Conservation (phyloP, 2,888 invertebrate genomes). For the Empis stercorea region DNA sequence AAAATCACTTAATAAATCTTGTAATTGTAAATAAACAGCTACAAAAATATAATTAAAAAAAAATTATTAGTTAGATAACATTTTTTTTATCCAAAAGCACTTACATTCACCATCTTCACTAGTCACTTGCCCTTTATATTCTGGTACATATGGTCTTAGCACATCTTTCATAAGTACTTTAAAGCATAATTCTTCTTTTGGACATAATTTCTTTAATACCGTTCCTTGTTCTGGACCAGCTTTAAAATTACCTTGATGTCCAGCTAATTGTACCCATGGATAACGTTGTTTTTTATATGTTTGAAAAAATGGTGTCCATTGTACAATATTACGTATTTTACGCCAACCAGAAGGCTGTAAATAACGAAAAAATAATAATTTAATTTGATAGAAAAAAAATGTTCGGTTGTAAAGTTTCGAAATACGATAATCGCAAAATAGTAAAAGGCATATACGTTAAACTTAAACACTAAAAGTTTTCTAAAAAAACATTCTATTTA, state of each 20-base stretch:
- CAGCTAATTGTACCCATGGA: conserved; percentile 93
- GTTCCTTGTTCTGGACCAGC: conserved; percentile 89
- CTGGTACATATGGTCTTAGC: conserved; percentile 79
- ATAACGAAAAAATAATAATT: not conserved
- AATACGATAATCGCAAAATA: too few species aligned
- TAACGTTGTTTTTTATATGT: conserved; percentile 91
- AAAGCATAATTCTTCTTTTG: conserved; percentile 80
- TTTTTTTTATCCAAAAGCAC: conserved; percentile 16
- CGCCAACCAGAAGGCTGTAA: conserved; percentile 87
- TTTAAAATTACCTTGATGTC: conserved; percentile 91
- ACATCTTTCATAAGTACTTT: conserved; percentile 72
- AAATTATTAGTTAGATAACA: conserved; percentile 16
- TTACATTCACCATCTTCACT: conserved; percentile 67
- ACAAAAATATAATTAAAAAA: conserved; percentile 12
- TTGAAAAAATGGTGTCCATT: conserved; percentile 95
- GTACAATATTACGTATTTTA: conserved; percentile 84
- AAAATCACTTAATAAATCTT: conserved; percentile 85
- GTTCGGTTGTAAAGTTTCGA: too few species aligned
- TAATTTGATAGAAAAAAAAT: not conserved
- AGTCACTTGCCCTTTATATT: conserved; percentile 77
- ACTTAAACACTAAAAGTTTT: too few species aligned
- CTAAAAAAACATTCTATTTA: too few species aligned
- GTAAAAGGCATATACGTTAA: too few species aligned
- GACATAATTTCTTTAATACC: conserved; percentile 83
- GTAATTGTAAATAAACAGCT: conserved; percentile 71